These are phyloP conservation scores for Parazoanthus swiftii DNA, from an alignment of 92 coral and sea anemone genomes.

Conservation along the genomic window DNA sequence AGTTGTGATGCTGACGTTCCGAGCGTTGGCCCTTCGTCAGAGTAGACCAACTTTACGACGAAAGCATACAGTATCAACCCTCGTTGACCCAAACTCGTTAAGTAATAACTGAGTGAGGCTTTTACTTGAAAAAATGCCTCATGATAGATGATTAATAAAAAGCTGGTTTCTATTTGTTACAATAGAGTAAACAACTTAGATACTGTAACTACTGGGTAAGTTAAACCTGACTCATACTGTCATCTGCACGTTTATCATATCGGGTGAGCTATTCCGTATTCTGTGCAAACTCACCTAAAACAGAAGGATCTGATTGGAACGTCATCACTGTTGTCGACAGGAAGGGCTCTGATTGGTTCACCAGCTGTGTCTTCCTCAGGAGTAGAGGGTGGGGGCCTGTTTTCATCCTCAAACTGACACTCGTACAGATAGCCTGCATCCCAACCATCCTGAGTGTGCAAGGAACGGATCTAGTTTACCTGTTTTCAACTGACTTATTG, in stretches of 20 bases:
- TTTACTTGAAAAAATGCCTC: too few relatives aligned
- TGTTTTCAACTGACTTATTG: background rate
- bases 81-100: too few relatives aligned
- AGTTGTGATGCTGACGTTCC: too few relatives aligned
- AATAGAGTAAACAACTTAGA: too few relatives aligned
- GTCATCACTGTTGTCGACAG: conserved; percentile 81
- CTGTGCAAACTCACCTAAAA: conserved; percentile 61
- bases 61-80: too few relatives aligned
- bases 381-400: conserved; percentile 52
- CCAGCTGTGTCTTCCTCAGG: conserved; percentile 72
- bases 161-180: too few relatives aligned
- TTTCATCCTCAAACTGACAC: conserved; percentile 80
- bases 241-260: background rate
- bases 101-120: too few relatives aligned
- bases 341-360: conserved; percentile 84
- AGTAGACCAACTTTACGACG: too few relatives aligned
- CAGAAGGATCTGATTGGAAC: conserved; percentile 87
- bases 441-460: conserved; percentile 85
- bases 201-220: background rate
- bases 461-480: background rate
- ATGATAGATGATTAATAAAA: too few relatives aligned
- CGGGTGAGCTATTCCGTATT: background rate
- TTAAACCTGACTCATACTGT: background rate
- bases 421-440: conserved; percentile 98
- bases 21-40: too few relatives aligned